phyloP scores from a whole-genome alignment of 2,888 invertebrate genomes.

The Laspeyria flexula region DNA sequence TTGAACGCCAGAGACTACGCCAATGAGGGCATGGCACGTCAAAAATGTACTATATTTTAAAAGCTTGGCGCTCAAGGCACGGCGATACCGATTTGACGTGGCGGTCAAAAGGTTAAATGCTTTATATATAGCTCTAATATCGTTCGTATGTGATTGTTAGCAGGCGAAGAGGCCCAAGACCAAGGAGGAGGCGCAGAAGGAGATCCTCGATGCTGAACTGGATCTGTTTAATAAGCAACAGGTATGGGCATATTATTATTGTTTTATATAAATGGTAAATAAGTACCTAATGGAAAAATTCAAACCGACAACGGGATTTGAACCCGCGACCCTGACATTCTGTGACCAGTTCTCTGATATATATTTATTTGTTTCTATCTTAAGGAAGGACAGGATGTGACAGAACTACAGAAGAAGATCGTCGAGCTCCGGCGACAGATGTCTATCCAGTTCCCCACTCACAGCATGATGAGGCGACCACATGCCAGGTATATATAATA shows the following conservation, averaged over 20 bases:
- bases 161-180: slow-evolving; percentile 86
- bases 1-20: no score
- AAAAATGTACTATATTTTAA: no score
- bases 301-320: no score
- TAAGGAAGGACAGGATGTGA: slow-evolving; percentile 93
- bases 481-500: slow-evolving; percentile 62
- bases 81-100: not conserved
- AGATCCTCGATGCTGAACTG: slow-evolving; percentile 95
- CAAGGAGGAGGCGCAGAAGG: slow-evolving; percentile 94
- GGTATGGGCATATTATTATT: slow-evolving; percentile 60
- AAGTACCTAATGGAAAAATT: no score
- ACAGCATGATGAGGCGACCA: slow-evolving; percentile 57
- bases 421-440: slow-evolving; percentile 89
- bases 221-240: slow-evolving; percentile 96
- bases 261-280: no score
- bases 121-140: slow-evolving; percentile 46
- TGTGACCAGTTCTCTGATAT: no score
- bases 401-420: slow-evolving; percentile 91
- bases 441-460: slow-evolving; percentile 70
- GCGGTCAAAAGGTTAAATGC: slow-evolving; percentile 1
- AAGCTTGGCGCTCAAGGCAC: not conserved
- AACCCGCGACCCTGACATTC: no score
- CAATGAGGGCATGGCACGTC: no score
- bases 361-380: no score
- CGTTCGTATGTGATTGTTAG: slow-evolving; percentile 43